A percentile compares a stretch with the other conserved stretches of the same genome.
These are phyloP conservation scores for Drosophila pallidifrons DNA, from an alignment of 1,140 invertebrate species.

Conservation along the genomic window DNA sequence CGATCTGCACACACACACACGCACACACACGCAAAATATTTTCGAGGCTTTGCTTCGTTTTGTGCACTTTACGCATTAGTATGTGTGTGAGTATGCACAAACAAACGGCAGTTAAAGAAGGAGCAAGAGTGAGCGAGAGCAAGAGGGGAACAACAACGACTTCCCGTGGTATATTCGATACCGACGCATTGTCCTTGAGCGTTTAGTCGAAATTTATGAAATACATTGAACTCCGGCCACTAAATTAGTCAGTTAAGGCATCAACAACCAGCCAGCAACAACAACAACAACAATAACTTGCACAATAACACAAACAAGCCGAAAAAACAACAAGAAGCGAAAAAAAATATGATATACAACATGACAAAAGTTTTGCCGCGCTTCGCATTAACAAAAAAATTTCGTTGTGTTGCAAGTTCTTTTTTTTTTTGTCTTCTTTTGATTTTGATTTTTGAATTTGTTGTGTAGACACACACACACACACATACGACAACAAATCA, in stretches of 20 bases:
- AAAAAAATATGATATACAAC: constrained; percentile 53
- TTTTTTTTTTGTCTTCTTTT: constrained; percentile 4
- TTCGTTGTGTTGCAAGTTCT: constrained; percentile 50
- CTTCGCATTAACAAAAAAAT: constrained; percentile 75
- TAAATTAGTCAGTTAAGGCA: constrained; percentile 80
- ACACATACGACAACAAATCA: not conserved
- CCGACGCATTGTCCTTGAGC: constrained; percentile 71
- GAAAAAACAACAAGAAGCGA: constrained; percentile 31
- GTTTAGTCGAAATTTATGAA: constrained; percentile 82
- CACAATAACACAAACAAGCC: constrained; percentile 6
- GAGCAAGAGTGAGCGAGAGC: not conserved
- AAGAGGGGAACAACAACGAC: not conserved
- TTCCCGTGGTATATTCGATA: constrained; percentile 52
- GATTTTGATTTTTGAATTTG: constrained; percentile 24
- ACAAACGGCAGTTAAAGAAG: not conserved
- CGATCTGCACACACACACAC: constrained; percentile 40
- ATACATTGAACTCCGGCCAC: constrained; percentile 77
- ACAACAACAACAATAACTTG: constrained; percentile 27
- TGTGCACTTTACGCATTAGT: constrained; percentile 30
- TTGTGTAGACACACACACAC: constrained; percentile 23
- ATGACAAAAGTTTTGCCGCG: constrained; percentile 77
- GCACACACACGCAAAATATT: not conserved
- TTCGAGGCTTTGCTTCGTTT: constrained; percentile 24
- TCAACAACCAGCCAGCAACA: constrained; percentile 14
- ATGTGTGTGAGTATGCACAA: constrained; percentile 2